Evolutionary conservation across 2,888 invertebrate species (phyloP), one percentile per base, ranked within the genome.

Genomic region (Apodemia mormo): DNA sequence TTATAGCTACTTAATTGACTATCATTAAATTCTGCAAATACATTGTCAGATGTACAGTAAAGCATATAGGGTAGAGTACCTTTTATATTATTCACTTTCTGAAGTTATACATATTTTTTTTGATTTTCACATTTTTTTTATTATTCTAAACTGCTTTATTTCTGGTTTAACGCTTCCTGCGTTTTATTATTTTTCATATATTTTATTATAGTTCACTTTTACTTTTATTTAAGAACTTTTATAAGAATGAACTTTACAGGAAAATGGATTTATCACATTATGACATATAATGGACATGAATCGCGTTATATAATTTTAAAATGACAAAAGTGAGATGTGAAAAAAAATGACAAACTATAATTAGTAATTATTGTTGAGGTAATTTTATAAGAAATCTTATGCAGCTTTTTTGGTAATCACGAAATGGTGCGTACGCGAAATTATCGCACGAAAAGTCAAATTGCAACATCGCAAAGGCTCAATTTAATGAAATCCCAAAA

Each of bases 331-430:
- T 69, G 66, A 73, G 68, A 71, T 70, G 65, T 68, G 22, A 66
- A 70, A 72, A 56, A 61, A 72, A 66, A 61, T 73, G 69, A 69
- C 72, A 71, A 66, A 68, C 66, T 45, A 49, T 74, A 76, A 76
- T 76, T 76, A 74, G 69, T 72, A 70, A 71, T 71, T 72, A 76
- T 75, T 74, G 65, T 72, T 70, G 67, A 66, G 67, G 69, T 72
- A 71, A 68, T 66, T 70, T 67, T 68, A 66, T 67, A 71, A 73
- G 73, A 76, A 75, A 76, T 61, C 61, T 61, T 30, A 73, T 69
- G 66, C 66, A 69, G 71, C 68, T 68, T 22, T 69, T 70, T 68
- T 49, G 29, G 22, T 37, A 49, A 40, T 65, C 52, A 68, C 52
- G 65, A 65, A 65, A 64, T 52, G 14, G 58, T 37, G 4, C 12